These are phyloP conservation scores for Zalophus californianus DNA, from an alignment of 2,797 vertebrate species.

Conservation along the genomic window DNA sequence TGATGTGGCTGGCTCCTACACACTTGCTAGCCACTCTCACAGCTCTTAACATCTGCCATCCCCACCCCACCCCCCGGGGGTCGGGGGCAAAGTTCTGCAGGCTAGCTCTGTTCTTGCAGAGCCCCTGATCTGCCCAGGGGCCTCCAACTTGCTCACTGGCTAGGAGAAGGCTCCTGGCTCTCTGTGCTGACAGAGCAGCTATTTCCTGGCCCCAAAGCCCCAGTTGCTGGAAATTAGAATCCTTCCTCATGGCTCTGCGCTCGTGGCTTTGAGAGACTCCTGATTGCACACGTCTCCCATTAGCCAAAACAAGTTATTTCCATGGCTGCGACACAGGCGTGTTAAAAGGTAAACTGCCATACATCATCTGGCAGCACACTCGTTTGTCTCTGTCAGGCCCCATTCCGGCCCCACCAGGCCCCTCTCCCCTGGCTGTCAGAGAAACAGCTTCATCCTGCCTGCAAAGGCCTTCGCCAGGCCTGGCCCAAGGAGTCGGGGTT, in stretches of 20 bases:
- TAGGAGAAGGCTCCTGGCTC: neutral
- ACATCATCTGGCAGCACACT: conserved; percentile 23
- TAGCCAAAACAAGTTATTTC: conserved; percentile 65
- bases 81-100: neutral
- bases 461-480: conserved; percentile 46
- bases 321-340: neutral
- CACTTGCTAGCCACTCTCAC: neutral
- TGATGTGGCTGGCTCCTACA: neutral
- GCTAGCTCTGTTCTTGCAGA: neutral
- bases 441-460: conserved; percentile 65
- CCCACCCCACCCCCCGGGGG: neutral
- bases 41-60: neutral
- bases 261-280: neutral
- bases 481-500: neutral
- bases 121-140: neutral
- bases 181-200: neutral
- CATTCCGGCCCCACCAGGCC: neutral
- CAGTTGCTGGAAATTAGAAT: neutral
- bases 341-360: conserved; percentile 59
- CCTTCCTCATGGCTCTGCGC: neutral
- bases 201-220: neutral
- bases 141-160: neutral
- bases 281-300: neutral
- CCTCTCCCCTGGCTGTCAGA: conserved; percentile 49
- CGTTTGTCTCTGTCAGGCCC: conserved; percentile 71